Base-by-base conservation (phyloP, 2,888 invertebrate species). In the Thera obeliscata region DNA sequence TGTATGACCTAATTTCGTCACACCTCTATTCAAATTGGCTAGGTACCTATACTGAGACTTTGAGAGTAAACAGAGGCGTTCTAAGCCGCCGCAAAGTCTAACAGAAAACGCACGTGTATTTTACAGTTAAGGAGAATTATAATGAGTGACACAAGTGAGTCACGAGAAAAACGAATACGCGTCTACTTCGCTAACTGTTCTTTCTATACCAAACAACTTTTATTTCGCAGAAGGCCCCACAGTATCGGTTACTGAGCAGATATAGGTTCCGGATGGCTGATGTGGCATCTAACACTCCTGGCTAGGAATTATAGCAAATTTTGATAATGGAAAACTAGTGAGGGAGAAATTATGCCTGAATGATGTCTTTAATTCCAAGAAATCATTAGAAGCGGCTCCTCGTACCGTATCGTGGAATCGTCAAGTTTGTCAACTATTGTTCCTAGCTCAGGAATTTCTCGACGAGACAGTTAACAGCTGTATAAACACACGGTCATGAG, bases 381-480 rank as follows among this genome's bases (percentile, higher is more conserved):
- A 79, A 75, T 69, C 63, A 69, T 68, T 50, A 61, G 64, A 35
- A 43, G 35, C 56, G 8, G 43, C 55, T 50, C 61, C 46, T 33
- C 56, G 46, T 11, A 9, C 57, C 35, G 78, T 77, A 73, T 76
- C 71, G 76, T 74, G 76, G 77, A 76, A 78, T 77, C 75, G 77
- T 80, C 79, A 81, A 80, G 78, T 80, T 77, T 76, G 77, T 80
- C 79, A 81, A 80, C 78, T 80, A 84, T 84, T 84, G 86, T 86
- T 81, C 74, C 73, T 78, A 74, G 79, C 78, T 78, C 72, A 78
- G 87, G 88, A 87, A 87, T 86, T 81, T 85, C 82, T 86, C 85
- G 83, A 84, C 81, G 78, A 81, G 80, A 79, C 77, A 75, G 74
- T 69, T 72, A 74, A 81, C 88, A 88, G 83, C 87, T 88, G 88